Base-by-base conservation (phyloP, 2,888 invertebrate species). In the Meta bourneti region DNA sequence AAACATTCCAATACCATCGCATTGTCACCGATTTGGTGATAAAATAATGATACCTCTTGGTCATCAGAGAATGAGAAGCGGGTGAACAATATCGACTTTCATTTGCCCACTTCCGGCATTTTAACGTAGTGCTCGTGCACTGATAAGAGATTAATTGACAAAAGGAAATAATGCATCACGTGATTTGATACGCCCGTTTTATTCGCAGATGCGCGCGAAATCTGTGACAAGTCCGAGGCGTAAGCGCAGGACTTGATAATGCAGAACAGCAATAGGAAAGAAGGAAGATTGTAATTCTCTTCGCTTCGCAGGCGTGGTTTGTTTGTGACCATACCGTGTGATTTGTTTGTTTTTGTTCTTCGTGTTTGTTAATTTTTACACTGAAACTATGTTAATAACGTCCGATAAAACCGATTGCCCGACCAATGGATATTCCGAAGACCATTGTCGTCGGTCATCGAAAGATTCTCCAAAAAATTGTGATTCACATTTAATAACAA, bases 241-340 rank as follows among this genome's bases (percentile, higher is more conserved):
- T 51, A 74, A 72, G 83, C 52, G 83, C 52, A 74, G 51, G 13
- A 16, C 11, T 61, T 61, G 61, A 61, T 61, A 16, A 8, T 61
- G 11, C 61, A 61, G 61, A 61, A 61, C 61, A 9, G 61, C 61
- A 5, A 16, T 51, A 72, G 49, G 48, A 83, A 83, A 83, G 71
- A 77, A 89, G 78, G 82, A 48, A 70, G n/a, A 54, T 87, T 87
- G 75, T 77, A 69, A 52, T 87, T 74, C 19, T n/a, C 20, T 13
- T 48, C 80, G 72, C 49, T 74, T 51, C 52, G 81, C 61, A 87
- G 91, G 91, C 91, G 91, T 87, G 91, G 91, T 91, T 11, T 61
- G 71, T 34, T 74, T 20, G 79, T 81, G 34, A 77, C 51, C 7
- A 13, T 80, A 8, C 81, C 85, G 61, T 74, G 7, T 80, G 81